Base-by-base conservation (phyloP, 2,797 vertebrate species). In the Dendrocincla tyrannina region DNA sequence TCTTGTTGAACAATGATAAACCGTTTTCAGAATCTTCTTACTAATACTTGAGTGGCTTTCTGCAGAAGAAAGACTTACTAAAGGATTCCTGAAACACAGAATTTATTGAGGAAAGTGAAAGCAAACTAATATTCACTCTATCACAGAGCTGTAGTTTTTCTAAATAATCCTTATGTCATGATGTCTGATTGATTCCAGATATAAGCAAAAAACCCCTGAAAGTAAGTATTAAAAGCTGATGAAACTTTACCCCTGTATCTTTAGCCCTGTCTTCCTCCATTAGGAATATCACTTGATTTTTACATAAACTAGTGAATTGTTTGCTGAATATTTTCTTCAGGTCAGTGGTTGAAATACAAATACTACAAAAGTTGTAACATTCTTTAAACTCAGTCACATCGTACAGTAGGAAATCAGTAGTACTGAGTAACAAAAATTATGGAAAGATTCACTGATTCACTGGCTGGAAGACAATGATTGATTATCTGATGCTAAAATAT, bases 401-500 rank as follows among this genome's bases (percentile, higher is more conserved):
- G 18, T 50, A 37, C 2, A 49, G 10, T 23, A 73, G 23, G 14
- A 86, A 94, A 67, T 69, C 0, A 0, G 14, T 47, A 69, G 4
- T 13, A 59, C 11, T 22, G 7, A 66, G 13, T 50, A 88, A 66
- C 16, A 93, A 59, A 93, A 88, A 19, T 18, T 84, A 52, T 50
- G 35, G 50, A 85, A 93, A 86, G 20, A 53, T 73, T 47, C 3
- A 75, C 69, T 1, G 18, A 47, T 17, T 64, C 62, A 77, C 46
- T 89, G 77, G 59, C 11, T 52, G 24, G 11, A 89, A 69, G 32
- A 63, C 33, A 89, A 58, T 9, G 25, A 77, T 53, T 92, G 67
- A 30, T 83, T 50, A 63, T 59, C 32, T 63, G 64, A 58, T n/a
- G 59, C n/a, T 76, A 93, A 91, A 87, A 85, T 82, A 82, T 39